These are phyloP conservation scores for Pelecanoides urinatrix DNA, from an alignment of 2,113 vertebrate genomes.

Conservation along the genomic window DNA sequence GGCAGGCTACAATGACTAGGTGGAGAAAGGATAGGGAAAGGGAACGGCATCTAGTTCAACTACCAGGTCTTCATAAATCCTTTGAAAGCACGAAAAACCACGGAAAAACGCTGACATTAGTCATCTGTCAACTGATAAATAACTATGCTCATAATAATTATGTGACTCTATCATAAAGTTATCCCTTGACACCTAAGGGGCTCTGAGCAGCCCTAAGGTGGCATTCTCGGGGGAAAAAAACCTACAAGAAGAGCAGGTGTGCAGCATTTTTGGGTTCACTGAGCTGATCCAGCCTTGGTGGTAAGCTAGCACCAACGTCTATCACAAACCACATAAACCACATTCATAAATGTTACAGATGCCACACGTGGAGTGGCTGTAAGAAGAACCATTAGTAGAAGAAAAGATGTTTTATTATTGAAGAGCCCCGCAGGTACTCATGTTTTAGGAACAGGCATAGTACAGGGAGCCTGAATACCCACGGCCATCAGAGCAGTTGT, in stretches of 20 bases:
- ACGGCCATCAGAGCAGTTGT: not conserved
- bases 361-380: not conserved
- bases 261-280: not conserved
- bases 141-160: not conserved
- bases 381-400: not conserved
- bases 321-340: not conserved
- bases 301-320: not conserved
- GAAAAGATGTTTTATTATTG: not conserved
- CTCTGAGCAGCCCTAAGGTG: not conserved
- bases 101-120: not conserved
- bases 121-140: not conserved
- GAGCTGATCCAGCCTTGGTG: not conserved
- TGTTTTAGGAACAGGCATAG: not conserved
- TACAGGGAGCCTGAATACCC: not conserved
- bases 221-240: not conserved
- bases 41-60: not conserved
- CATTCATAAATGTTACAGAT: not conserved
- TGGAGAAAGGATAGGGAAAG: not conserved
- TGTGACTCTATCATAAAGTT: not conserved
- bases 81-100: not conserved
- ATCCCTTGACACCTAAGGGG: not conserved
- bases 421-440: not conserved
- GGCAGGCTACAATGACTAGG: not conserved
- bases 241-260: not conserved
- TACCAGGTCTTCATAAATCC: not conserved